These are phyloP conservation scores for Lepus europaeus DNA, from an alignment of 2,113 vertebrate genomes.

Conservation along the genomic window DNA sequence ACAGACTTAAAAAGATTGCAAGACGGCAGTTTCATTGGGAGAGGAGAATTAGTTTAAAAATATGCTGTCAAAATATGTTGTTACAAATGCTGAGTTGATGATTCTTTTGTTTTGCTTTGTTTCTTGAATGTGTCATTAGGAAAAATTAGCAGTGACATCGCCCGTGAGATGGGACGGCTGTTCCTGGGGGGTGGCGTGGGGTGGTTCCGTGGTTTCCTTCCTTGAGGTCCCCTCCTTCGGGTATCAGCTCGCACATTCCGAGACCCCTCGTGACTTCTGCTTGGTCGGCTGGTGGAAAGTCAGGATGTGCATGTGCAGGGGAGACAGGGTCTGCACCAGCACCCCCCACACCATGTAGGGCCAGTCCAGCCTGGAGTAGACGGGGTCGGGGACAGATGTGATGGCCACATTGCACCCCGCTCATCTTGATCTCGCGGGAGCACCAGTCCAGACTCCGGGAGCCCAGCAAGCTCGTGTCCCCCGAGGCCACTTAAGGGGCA, in stretches of 20 bases:
- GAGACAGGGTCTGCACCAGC: no score
- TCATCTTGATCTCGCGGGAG: no score
- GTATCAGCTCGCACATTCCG: rapidly evolving
- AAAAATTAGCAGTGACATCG: slow-evolving; percentile 79
- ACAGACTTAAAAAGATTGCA: slow-evolving; percentile 83
- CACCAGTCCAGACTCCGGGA: no score
- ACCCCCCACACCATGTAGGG: no score
- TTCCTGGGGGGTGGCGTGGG: background rate
- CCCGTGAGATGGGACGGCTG: background rate
- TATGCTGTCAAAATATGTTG: slow-evolving; percentile 79
- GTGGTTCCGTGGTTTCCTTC: background rate
- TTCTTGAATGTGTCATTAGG: slow-evolving; percentile 84
- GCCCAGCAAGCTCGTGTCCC: no score
- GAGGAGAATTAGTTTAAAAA: slow-evolving; percentile 82
- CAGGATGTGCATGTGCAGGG: no score
- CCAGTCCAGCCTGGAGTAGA: no score
- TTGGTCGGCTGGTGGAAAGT: no score
- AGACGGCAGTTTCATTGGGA: slow-evolving; percentile 81
- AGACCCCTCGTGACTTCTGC: rapidly evolving
- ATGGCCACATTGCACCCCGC: no score
- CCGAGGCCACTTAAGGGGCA: no score
- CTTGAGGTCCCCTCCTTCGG: background rate
- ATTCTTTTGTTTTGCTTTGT: slow-evolving; percentile 85
- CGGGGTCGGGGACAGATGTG: no score
- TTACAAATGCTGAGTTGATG: slow-evolving; percentile 83